phyloP scores from a whole-genome alignment of 2,888 invertebrate genomes.

The Leucozona laternaria region DNA sequence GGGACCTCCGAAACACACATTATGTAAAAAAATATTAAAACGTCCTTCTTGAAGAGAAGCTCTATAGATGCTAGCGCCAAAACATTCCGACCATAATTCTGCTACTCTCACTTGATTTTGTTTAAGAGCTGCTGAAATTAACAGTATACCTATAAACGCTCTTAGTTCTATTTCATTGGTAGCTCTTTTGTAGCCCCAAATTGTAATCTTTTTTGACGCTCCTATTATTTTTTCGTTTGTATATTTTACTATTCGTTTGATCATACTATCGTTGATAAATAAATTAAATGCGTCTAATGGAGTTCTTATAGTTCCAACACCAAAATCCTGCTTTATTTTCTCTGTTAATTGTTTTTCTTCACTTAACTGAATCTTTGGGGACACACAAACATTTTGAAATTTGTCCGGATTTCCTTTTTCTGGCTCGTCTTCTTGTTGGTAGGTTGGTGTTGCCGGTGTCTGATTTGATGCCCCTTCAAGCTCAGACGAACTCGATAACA shows the following conservation, averaged over 20 bases:
- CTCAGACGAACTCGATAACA: background rate
- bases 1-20: background rate
- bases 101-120: constrained; percentile 19
- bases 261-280: constrained; percentile 28
- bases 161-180: constrained; percentile 6
- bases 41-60: constrained; percentile 23
- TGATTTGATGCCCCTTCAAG: background rate
- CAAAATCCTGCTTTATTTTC: background rate
- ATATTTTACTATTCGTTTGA: constrained; percentile 19
- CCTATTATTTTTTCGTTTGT: constrained; percentile 16
- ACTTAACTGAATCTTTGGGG: background rate
- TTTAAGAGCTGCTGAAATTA: constrained; percentile 22
- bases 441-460: background rate
- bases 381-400: background rate
- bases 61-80: constrained; percentile 31
- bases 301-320: background rate
- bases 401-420: background rate
- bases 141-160: constrained; percentile 34
- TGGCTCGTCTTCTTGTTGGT: background rate
- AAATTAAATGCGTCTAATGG: constrained; percentile 31
- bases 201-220: background rate
- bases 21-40: background rate
- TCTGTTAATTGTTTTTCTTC: background rate
- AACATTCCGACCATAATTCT: constrained; percentile 46
- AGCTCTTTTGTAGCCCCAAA: background rate